Evolutionary conservation across 2,888 invertebrate genomes (phyloP), one percentile per base, ranked within the genome.

Genomic region (Tuberolachnus salignus): DNA sequence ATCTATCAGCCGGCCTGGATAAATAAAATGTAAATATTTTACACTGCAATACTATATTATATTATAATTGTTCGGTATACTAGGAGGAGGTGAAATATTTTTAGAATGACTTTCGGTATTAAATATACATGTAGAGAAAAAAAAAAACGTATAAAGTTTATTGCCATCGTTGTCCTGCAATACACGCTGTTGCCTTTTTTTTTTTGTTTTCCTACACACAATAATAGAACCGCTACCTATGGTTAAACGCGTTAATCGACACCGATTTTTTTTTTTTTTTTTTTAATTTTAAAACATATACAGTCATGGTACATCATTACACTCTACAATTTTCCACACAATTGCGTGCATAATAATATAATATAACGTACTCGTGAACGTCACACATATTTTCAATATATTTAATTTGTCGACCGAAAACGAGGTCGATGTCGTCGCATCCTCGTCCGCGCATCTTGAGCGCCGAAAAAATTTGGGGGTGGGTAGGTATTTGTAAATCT

Each of bases 301-400:
- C 34, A 16, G 69, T 69, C 53, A 69, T 51, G 69, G 69, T 42
- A 6, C 69, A 69, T 69, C 69, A 16, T 23, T 14, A 14, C 69
- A 34, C 53, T 53, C 19, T 1, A 19, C 42, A 23, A 69, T 69
- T 69, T 69, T 69, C 53, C 34, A 42, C 53, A 53, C 34, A 42
- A 53, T 53, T 19, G 34, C 53, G 10, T 23, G 19, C 19, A n/a
- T 26, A 23, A 34, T 34, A 34, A 34, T 34, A 34, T 4, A 34
- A 34, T 34, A 34, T 34, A 34, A 11, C 14, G 69, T 21, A 34
- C 11, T 8, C 19, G 9, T 46, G 8, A 13, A 13, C 16, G 16
- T 34, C 6, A 34, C 6, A 34, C 6, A 34, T 34, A 34, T 51
- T 42, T 8, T 19, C 26, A 44, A 51, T 19, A 19, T 26, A 51